Conservation (phyloP, 2,888 invertebrate genomes). For the Spilosoma lubricipeda region DNA sequence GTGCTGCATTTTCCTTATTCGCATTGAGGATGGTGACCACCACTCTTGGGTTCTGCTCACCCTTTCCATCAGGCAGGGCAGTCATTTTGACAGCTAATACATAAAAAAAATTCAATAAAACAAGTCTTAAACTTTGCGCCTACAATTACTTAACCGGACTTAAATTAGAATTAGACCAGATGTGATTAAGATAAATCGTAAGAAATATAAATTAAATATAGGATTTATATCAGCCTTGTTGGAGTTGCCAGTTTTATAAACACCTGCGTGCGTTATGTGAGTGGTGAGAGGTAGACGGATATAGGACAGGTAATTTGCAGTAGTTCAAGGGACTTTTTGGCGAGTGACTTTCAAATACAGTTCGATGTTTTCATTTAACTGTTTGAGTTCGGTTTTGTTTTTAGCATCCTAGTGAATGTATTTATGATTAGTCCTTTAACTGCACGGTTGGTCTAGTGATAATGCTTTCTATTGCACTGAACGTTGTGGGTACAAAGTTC, state of each 20-base stretch:
- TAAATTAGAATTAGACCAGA: slow-evolving; percentile 22
- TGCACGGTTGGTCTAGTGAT: no score
- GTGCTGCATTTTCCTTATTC: no score
- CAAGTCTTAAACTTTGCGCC: not conserved
- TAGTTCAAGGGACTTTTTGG: not conserved
- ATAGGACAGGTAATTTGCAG: slow-evolving; percentile 4
- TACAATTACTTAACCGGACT: slow-evolving; percentile 23
- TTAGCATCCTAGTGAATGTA: not conserved
- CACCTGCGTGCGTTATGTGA: slow-evolving; percentile 40
- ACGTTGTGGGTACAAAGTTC: no score
- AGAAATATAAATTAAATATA: slow-evolving; percentile 27
- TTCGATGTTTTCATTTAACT: no score
- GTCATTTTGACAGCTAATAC: no score
- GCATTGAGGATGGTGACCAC: no score
- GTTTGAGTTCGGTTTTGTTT: not conserved
- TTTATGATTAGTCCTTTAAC: no score
- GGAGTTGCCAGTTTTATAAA: slow-evolving; percentile 22
- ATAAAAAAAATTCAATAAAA: no score
- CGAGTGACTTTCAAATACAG: not conserved
- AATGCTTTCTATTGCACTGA: no score
- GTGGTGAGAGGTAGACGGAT: slow-evolving; percentile 32
- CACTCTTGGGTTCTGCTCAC: no score
- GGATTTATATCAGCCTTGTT: slow-evolving; percentile 29
- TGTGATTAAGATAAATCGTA: slow-evolving; percentile 26
- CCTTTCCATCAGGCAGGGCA: no score